Base-by-base conservation (phyloP, 2,888 invertebrate genomes). In the Allacma fusca region DNA sequence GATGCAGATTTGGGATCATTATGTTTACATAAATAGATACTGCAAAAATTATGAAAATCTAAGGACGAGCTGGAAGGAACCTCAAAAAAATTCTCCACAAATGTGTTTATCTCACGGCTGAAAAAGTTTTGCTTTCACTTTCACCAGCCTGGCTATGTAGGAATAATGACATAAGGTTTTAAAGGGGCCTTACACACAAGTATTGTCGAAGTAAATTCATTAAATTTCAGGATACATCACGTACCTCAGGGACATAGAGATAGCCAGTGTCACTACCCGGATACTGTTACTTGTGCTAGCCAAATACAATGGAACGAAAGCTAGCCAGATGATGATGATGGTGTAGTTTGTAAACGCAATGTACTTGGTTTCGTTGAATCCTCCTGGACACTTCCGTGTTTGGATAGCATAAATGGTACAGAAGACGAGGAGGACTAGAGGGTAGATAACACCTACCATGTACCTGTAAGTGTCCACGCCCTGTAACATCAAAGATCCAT, bases 321-420 rank as follows among this genome's bases (percentile, higher is more conserved):
- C 89, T 73, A 90, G 85, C 90, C 90, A 90, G 24, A 90, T 86
- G 43, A 90, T 87, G 82, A 89, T 88, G 26, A 89, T 89, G 0
- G 89, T 89, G 85, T 89, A 89, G 83, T 88, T 89, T 19, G 89
- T 89, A 84, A 90, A 89, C 26, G 57, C 89, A 76, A 90, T 88
- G 84, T 88, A 88, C 13, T 89, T 87, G 0, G 90, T 88, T 85
- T 90, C 90, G 85, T 90, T 90, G 85, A 90, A 90, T 0, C 90
- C 90, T 78, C 89, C 89, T 0, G 90, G 90, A 80, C 89, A 89
- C 83, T 90, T 90, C 71, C 90, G 85, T 9, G 90, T 90, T 84
- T 89, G 89, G 77, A 90, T 86, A 21, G 90, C 90, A 84, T 89
- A 90, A 13, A 89, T 86, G 0, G 89, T 89, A 84, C 89, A 90